Conservation (phyloP, 2,888 invertebrate genomes). For the Rhyacophila evoluta region DNA sequence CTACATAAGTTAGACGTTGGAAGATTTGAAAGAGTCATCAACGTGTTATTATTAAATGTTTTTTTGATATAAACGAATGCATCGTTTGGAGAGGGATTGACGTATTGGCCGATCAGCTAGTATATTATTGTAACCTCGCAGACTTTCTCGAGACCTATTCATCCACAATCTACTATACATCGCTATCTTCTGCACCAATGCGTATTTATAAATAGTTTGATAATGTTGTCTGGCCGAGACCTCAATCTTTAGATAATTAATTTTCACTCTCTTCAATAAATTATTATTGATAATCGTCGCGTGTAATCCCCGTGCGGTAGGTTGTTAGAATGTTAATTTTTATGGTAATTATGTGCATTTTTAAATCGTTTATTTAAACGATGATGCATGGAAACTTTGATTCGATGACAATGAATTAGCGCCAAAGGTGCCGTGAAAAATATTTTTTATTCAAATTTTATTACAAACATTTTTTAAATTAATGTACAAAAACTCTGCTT, state of each 20-base stretch:
- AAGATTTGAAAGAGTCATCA: no score
- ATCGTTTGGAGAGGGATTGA: no score
- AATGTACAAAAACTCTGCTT: no score
- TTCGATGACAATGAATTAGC: neutral
- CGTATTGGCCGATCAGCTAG: no score
- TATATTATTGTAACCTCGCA: neutral
- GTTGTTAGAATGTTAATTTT: neutral
- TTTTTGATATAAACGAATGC: no score
- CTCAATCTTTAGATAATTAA: neutral
- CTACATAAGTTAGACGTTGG: no score
- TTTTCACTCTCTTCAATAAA: slow-evolving; percentile 9
- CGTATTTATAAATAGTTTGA: neutral
- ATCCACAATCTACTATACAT: no score
- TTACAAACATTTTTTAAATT: no score
- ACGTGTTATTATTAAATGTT: no score
- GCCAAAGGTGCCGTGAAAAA: no score
- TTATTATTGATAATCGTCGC: neutral
- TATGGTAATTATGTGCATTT: neutral
- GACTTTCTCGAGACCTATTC: slow-evolving; percentile 1
- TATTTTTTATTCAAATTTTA: no score
- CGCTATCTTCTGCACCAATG: neutral
- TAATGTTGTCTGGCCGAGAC: neutral
- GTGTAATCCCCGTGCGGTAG: slow-evolving; percentile 9
- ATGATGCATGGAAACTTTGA: neutral
- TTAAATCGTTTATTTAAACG: neutral